Evolutionary conservation across 2,113 vertebrate genomes (phyloP).

Genomic region (Gopherus flavomarginatus): DNA sequence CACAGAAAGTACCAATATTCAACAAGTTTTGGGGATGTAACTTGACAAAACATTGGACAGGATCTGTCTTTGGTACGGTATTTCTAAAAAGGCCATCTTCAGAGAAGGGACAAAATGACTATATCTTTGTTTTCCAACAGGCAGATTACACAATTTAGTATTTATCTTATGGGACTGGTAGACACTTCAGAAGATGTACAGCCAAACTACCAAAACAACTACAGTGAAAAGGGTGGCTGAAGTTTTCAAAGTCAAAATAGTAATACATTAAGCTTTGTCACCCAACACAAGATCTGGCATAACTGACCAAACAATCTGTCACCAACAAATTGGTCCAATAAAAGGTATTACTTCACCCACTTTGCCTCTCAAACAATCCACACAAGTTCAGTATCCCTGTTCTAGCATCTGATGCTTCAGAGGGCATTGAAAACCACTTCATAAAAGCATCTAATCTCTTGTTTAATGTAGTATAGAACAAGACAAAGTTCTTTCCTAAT

Average conservation of each 20-base stretch:
- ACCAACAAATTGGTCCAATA: neutral
- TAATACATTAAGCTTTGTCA: neutral
- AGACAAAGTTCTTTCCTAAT: neutral
- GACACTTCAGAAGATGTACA: neutral
- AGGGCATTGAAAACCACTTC: neutral
- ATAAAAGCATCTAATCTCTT: neutral
- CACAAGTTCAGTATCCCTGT: neutral
- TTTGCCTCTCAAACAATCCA: neutral
- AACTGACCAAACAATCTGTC: neutral
- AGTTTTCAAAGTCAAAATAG: neutral
- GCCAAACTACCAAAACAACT: neutral
- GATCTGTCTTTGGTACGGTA: rapidly evolving
- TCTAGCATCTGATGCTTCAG: neutral
- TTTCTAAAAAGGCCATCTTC: neutral
- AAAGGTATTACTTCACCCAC: neutral
- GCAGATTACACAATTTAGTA: neutral
- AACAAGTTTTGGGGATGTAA: neutral
- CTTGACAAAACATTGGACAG: neutral
- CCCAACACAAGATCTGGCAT: neutral
- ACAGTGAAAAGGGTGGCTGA: neutral
- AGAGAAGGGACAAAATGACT: neutral
- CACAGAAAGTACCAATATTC: neutral
- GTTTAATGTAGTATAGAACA: neutral
- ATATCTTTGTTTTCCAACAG: neutral
- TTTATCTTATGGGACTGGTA: neutral